Evolutionary conservation across 2,888 invertebrate genomes (phyloP).

Genomic region (Tholera decimalis): DNA sequence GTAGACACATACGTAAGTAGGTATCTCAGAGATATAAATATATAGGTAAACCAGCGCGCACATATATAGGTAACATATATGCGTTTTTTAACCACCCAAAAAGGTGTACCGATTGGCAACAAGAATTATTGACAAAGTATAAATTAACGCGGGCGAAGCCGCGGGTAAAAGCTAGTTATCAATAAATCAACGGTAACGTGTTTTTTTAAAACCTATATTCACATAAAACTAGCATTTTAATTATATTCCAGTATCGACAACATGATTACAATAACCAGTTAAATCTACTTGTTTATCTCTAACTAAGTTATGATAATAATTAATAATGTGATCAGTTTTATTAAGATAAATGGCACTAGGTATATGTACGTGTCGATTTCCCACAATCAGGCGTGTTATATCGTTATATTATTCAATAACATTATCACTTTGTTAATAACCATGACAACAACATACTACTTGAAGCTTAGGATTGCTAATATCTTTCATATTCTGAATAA

Average conservation of each 20-base stretch:
- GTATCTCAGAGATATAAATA: no score
- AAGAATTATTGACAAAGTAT: no score
- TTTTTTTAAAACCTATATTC: background rate
- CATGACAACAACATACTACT: background rate
- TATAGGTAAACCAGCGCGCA: no score
- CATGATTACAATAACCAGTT: constrained; percentile 39
- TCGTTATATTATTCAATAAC: background rate
- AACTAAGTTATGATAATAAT: constrained; percentile 11
- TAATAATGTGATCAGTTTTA: constrained; percentile 6
- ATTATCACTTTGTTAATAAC: background rate
- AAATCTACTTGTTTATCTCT: constrained; percentile 42
- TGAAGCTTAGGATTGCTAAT: background rate
- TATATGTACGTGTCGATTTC: constrained; percentile 14
- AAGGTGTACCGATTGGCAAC: no score
- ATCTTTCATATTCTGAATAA: no score
- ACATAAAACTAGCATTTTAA: constrained; percentile 4
- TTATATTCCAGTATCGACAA: constrained; percentile 1
- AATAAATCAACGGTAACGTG: background rate
- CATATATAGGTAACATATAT: no score
- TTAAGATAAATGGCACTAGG: constrained; percentile 3
- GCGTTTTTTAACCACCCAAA: no score
- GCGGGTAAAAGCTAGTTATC: no score
- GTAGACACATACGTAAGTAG: no score
- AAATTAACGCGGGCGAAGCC: no score
- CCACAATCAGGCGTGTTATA: constrained; percentile 5